A percentile compares a stretch with the other conserved stretches of the same genome.
Evolutionary conservation across 2,797 vertebrate genomes (phyloP).

Genomic region (Hippocampus kuda): DNA sequence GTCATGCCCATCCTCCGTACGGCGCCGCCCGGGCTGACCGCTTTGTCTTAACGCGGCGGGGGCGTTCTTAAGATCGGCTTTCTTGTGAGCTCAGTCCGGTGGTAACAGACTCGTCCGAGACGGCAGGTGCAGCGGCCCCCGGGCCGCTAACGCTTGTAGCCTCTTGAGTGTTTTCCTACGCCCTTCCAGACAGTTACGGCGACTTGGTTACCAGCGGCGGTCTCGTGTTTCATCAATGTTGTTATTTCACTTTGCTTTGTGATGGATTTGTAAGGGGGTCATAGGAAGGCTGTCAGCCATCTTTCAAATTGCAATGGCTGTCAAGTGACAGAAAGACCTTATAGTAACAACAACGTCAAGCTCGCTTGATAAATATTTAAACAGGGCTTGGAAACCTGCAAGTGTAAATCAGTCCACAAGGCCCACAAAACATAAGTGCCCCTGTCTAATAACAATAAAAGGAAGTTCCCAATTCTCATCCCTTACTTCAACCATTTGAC

Average conservation of each 20-base stretch:
- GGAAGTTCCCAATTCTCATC: neutral
- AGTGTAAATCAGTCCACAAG: neutral
- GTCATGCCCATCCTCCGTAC: neutral
- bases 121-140: slow-evolving; percentile 5
- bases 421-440: neutral
- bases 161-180: neutral
- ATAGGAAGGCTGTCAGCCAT: neutral
- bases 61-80: neutral
- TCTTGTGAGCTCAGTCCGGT: neutral
- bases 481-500: too few species aligned
- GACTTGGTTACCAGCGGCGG: neutral
- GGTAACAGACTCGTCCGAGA: neutral
- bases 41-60: neutral
- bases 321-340: neutral
- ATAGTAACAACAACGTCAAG: neutral
- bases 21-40: neutral
- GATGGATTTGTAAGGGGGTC: neutral
- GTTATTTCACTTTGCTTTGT: neutral
- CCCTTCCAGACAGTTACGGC: neutral
- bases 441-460: neutral
- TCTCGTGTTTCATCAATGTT: neutral
- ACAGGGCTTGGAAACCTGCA: neutral
- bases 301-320: neutral
- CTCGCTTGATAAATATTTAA: neutral
- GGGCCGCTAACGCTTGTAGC: slow-evolving; percentile 4